Percentiles rank a stretch among this genome's conserved stretches.
Evolutionary conservation across 2,888 invertebrate species (phyloP).

Genomic region (Orthosia gothica): DNA sequence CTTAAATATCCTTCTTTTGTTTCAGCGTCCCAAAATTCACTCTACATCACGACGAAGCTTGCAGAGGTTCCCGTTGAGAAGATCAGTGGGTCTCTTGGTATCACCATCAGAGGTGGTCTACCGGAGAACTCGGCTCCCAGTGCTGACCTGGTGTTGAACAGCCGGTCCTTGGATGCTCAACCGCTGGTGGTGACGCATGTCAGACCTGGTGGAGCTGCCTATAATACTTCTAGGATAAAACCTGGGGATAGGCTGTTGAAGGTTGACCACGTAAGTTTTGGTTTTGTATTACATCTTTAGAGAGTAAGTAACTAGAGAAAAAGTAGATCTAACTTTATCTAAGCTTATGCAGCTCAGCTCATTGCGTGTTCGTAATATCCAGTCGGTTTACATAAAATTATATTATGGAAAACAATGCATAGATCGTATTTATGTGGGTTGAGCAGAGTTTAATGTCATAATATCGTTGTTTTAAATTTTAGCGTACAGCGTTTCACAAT

Average conservation of each 20-base stretch:
- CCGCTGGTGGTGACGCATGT: constrained; percentile 98
- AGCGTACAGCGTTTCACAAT: neutral
- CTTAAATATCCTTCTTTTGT: constrained; percentile 42
- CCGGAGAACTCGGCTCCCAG: constrained; percentile 91
- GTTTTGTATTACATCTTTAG: neutral
- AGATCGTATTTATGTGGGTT: neutral
- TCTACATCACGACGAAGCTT: constrained; percentile 95
- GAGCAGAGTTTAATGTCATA: neutral
- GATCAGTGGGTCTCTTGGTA: constrained; percentile 96
- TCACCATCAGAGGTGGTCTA: constrained; percentile 96
- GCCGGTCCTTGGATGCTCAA: constrained; percentile 91
- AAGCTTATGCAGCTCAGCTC: neutral
- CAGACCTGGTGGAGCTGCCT: constrained; percentile 97
- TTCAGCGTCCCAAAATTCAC: constrained; percentile 93
- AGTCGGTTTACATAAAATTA: neutral
- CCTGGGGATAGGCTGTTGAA: constrained; percentile 97
- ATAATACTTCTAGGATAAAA: constrained; percentile 97
- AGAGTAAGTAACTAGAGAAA: neutral
- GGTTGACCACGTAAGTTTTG: constrained; percentile 94
- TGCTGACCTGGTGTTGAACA: constrained; percentile 92
- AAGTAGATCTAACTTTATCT: neutral
- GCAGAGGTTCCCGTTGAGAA: constrained; percentile 96
- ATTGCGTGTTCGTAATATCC: neutral
- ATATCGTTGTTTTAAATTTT: neutral
- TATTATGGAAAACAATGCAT: neutral